Evolutionary conservation across 2,113 vertebrate genomes (phyloP), one percentile per base, ranked within the genome.

Genomic region (Furnarius figulus): DNA sequence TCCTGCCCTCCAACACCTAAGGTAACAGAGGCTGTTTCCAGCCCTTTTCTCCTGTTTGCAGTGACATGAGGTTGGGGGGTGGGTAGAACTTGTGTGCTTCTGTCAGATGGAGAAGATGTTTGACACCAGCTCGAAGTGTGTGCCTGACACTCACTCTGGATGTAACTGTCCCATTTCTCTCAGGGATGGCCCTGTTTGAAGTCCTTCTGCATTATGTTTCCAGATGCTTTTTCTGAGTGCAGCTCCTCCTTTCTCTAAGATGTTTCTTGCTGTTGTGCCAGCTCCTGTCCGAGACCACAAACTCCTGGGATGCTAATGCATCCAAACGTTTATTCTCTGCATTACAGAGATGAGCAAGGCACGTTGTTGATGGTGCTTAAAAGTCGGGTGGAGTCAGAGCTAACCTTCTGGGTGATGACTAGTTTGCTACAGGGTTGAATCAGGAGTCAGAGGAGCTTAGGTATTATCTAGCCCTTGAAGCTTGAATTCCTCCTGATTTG

Each of bases 381-480:
- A 90, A 92, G 80, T 67, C 62, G 88, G 78, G 82, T 97, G 65
- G 47, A 33, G 84, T 77, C 50, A 58, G 49, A 42, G 46, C 61
- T 78, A 47, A 63, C 33, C 58, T 52, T 83, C 49, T 68, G 79
- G 37, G 72, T 75, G 28, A 0, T 0, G 19, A 72, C 76, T 75
- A 20, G 47, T 23, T 84, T 92, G 83, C 79, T 78, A 15, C 27
- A 33, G 35, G 59, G 46, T 84, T 93, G 72, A 85, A 91, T 84
- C 27, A 78, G 52, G 55, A 95, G 66, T 82, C 71, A 76, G 28
- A 75, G 49, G 59, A 93, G 61, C 62, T 87, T 2, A 0, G 39
- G 46, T 93, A 80, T 88, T 90, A 91, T 33, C 58, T 88, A 50
- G 50, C 75, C 70, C 65, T 92, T 82, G 76, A 91, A 92, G 89